Evolutionary conservation across 2,797 vertebrate species (phyloP).

Genomic region (Rhinella marina): DNA sequence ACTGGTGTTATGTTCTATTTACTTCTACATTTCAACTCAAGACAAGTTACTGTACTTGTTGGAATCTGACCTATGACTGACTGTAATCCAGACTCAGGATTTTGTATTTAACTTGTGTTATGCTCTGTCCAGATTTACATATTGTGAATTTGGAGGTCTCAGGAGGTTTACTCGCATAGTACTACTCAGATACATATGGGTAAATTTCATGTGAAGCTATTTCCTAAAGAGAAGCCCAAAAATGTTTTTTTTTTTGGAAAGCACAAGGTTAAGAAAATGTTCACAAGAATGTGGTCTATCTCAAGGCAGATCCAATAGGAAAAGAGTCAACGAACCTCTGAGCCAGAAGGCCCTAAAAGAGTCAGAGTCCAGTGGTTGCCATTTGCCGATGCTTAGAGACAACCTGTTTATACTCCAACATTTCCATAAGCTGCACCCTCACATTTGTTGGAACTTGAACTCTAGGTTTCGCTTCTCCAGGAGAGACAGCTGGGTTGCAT

Average conservation of each 20-base stretch:
- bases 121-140: neutral
- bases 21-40: constrained; percentile 18
- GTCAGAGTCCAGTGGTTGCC: neutral
- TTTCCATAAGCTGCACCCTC: neutral
- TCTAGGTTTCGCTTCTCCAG: neutral
- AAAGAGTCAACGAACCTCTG: neutral
- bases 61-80: neutral
- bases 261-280: neutral
- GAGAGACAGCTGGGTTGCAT: neutral
- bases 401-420: neutral
- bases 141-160: neutral
- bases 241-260: neutral
- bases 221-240: neutral
- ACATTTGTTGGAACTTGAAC: neutral
- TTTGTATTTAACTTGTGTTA: neutral
- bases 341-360: neutral
- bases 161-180: neutral
- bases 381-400: neutral
- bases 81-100: neutral
- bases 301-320: neutral
- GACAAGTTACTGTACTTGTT: neutral
- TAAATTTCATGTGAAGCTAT: neutral
- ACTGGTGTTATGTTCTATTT: constrained; percentile 38
- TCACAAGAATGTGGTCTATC: neutral
- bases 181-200: neutral